Evolutionary conservation across 2,797 vertebrate species (phyloP), one percentile per base, ranked within the genome.

Genomic region (Sternotherus odoratus): DNA sequence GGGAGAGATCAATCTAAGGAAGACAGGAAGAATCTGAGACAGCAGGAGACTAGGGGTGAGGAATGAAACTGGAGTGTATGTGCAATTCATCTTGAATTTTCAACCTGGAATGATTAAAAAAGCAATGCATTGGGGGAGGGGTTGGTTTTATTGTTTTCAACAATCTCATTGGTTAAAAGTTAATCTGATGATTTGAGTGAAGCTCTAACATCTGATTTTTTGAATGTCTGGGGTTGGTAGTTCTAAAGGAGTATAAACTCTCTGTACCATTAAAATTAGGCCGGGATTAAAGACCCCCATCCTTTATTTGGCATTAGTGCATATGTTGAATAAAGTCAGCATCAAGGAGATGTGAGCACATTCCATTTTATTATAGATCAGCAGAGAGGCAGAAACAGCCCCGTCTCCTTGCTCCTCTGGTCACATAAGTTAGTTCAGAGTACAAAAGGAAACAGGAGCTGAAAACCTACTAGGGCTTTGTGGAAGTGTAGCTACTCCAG

Each of bases 101-200:
- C 66, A 74, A 74, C 2, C 26, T 82, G 13, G 60, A 36, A 84
- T 9, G 2, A 21, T 26, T 87, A 88, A 23, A 7, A 10, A 60
- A 77, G 39, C 16, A 56, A 4, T 79, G 8, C 3, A 49, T 26
- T 0, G 0, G 50, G 1, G 50, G 17, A 6, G 7, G 50, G 17
- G 7, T n/a, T n/a, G 3, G 48, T n/a, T n/a, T n/a, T 12, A 10
- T 21, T 13, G 66, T 57, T 57, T 26, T 13, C 51, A 53, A 21
- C 19, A 30, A 57, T 57, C 24, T 57, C 12, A 57, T 30, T 12
- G 13, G 30, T 57, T 57, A 30, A 26, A 57, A 26, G 56, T 8
- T 33, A 63, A 84, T 75, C 5, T n/a, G 4, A 51, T 21, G 49
- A 77, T 6, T 78, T 78, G 33, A 33, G 33, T n/a, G 28, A 51